Evolutionary conservation across 2,113 vertebrate species (phyloP).

Genomic region (Neotoma lepida): DNA sequence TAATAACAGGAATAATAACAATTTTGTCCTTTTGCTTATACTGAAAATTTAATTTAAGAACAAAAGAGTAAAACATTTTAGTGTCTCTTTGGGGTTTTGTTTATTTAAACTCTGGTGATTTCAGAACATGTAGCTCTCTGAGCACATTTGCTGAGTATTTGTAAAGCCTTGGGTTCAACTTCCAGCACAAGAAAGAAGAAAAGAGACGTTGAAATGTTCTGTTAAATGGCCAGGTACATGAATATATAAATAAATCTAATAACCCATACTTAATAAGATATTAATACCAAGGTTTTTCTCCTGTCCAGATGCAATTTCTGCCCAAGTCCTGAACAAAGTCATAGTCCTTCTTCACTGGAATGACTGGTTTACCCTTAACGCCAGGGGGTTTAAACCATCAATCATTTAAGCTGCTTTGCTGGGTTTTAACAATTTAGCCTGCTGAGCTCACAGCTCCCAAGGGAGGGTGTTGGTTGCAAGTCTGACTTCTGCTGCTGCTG

Average conservation of each 20-base stretch:
- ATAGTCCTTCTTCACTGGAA: constrained; percentile 92
- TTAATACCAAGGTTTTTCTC: constrained; percentile 75
- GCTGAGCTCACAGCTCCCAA: constrained; percentile 93
- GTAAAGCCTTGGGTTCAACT: neutral
- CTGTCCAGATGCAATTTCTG: constrained; percentile 77
- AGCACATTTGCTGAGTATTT: neutral
- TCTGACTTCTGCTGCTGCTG: constrained; percentile 91
- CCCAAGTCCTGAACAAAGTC: constrained; percentile 91
- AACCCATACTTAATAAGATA: constrained; percentile 24
- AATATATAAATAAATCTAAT: constrained; percentile 62
- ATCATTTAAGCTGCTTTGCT: constrained; percentile 94
- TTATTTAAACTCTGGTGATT: neutral
- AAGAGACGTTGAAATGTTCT: neutral
- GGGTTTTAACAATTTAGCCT: constrained; percentile 88
- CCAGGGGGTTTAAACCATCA: constrained; percentile 90
- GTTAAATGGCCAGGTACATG: constrained; percentile 27
- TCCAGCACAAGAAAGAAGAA: neutral
- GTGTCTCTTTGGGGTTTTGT: neutral
- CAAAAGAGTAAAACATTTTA: constrained; percentile 12
- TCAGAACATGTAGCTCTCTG: neutral
- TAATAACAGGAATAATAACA: neutral
- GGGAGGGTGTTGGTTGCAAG: constrained; percentile 89
- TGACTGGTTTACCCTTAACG: constrained; percentile 93
- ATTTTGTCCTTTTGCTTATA: neutral
- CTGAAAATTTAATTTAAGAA: neutral